Evolutionary conservation across 2,797 vertebrate genomes (phyloP).

Genomic region (Tarsius wallacei): DNA sequence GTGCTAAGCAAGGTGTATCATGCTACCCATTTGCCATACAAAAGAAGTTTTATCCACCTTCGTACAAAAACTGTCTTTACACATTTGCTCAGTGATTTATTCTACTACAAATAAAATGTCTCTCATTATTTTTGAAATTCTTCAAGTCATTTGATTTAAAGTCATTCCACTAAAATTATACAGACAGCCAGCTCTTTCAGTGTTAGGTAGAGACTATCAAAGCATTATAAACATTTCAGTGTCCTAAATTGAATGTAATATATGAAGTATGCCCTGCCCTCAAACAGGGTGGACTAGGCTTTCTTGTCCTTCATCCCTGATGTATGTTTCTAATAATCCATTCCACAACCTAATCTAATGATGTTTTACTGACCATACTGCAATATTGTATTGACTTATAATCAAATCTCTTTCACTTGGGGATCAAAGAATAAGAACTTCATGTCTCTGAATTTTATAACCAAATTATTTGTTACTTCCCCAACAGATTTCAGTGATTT

Average conservation of each 20-base stretch:
- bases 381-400: neutral
- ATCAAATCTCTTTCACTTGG: neutral
- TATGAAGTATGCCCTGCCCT: neutral
- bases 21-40: neutral
- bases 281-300: neutral
- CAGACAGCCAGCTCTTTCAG: neutral
- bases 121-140: neutral
- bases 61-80: neutral
- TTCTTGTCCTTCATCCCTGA: neutral
- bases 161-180: neutral
- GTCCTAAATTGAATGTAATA: neutral
- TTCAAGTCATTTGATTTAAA: neutral
- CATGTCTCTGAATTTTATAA: neutral
- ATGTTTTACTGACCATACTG: neutral
- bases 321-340: neutral
- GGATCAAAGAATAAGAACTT: neutral
- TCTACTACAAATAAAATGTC: neutral
- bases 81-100: neutral
- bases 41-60: neutral
- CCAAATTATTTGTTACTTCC: neutral
- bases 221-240: neutral
- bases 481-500: neutral
- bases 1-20: slow-evolving; percentile 59
- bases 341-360: neutral
- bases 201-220: neutral